phyloP scores from a whole-genome alignment of 2,113 vertebrate species.

The Archilochus colubris region DNA sequence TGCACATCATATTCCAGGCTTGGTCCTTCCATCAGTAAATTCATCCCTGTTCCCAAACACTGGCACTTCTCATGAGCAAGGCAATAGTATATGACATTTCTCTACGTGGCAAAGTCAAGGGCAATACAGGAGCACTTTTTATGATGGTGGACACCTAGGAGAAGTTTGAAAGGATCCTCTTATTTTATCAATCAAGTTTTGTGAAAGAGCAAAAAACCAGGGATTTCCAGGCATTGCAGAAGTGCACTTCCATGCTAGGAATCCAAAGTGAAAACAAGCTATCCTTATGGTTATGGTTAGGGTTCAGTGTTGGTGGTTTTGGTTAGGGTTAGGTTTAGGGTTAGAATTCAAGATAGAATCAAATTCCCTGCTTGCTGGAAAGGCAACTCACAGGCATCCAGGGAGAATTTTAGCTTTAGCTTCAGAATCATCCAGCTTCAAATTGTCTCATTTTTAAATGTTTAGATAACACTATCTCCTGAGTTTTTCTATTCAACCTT shows the following conservation, averaged over 20 bases:
- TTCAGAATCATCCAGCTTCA: neutral
- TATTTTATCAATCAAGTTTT: neutral
- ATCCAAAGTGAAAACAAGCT: neutral
- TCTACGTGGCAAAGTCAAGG: neutral
- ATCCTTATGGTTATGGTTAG: too few relatives aligned
- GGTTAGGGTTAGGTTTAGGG: too few relatives aligned
- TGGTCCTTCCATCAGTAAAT: neutral
- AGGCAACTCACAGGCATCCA: neutral
- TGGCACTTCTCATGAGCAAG: neutral
- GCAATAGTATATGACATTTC: too few relatives aligned
- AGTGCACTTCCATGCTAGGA: neutral
- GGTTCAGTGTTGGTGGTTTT: too few relatives aligned
- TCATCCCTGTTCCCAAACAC: neutral
- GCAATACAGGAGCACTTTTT: neutral
- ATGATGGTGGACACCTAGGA: neutral
- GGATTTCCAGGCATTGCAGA: neutral
- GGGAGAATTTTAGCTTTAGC: neutral
- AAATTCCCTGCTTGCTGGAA: neutral
- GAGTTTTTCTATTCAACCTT: neutral
- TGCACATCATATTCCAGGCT: neutral
- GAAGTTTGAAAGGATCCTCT: neutral
- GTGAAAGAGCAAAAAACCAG: neutral
- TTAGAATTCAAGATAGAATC: neutral
- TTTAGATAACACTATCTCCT: neutral
- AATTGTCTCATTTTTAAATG: slow-evolving; percentile 32